Evolutionary conservation across 2,888 invertebrate species (phyloP), one percentile per base, ranked within the genome.

Genomic region (Druceiella hillmani): DNA sequence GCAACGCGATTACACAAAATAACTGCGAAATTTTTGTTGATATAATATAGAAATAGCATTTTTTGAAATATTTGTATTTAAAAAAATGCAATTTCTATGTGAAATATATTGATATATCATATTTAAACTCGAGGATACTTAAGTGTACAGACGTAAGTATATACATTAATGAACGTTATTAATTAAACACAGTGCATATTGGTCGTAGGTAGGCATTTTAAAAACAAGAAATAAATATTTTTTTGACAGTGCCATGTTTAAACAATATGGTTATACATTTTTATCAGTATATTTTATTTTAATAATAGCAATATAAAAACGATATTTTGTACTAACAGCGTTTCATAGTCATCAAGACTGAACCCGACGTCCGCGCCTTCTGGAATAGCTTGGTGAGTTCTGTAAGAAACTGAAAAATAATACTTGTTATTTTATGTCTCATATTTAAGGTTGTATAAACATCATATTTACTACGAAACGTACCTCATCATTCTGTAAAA

Each of bases 261-360:
- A 13, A 13, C 1, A 28, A 28, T 16, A n/a, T n/a, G n/a, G n/a
- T n/a, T n/a, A n/a, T n/a, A n/a, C n/a, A n/a, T n/a, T n/a, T n/a
- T n/a, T n/a, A n/a, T n/a, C n/a, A n/a, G n/a, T 7, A 22, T 25
- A 31, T 15, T 27, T 33, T 11, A 5, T 22, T 13, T 26, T 17
- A 17, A 25, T 13, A 16, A 34, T 25, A 15, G 14, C 10, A 41
- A 29, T 32, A 33, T 40, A 33, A 31, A 22, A 36, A n/a, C n/a
- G n/a, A n/a, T n/a, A n/a, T n/a, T n/a, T n/a, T n/a, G n/a, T 50
- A 79, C 87, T 83, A 78, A 91, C 92, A 95, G 76, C 89, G 78
- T 72, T 95, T 97, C 78, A 95, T 91, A 26, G 91, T 90, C 62
- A 95, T 79, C 24, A 80, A 80, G 32, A 95, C 84, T 29, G 89